Evolutionary conservation across 2,888 invertebrate species (phyloP), one percentile per base, ranked within the genome.

Genomic region (Drosophila colorata): DNA sequence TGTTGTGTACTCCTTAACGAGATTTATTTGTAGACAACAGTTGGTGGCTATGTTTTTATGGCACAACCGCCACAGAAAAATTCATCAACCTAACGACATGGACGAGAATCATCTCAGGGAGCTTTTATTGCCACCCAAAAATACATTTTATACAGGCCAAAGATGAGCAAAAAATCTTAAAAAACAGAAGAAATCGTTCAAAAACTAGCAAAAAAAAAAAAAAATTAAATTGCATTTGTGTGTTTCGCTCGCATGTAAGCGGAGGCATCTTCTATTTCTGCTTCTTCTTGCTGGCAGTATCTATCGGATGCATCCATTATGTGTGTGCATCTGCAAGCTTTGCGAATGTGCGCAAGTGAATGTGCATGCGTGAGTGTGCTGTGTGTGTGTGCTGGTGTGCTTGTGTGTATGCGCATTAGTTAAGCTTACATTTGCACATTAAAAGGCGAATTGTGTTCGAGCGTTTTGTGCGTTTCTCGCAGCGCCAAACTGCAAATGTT

Each of bases 101-200:
- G 58, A 71, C 63, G 53, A 59, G 55, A 49, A 73, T 83, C 84
- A 87, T 86, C 46, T 87, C 89, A 84, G 90, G 89, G 87, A 90
- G 91, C 90, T 89, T 84, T 87, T 74, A 86, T 79, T 81, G 87
- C 90, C 84, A 86, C 88, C 91, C 91, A 90, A 90, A 91, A 90
- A 91, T 91, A 91, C 87, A 90, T 91, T 89, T 87, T 78, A 78
- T 78, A 73, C 77, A 78, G 74, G 78, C 64, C 66, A 60, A 65
- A 77, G 74, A 77, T 73, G 77, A 68, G 53, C 33, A 46, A 46
- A 49, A 70, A 69, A 57, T 33, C 13, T 33, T 33, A 0, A 13
- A 48, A 46, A 41, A 69, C 53, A 48, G 41, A 44, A 52, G 48
- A 74, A 52, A 67, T 47, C 53, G 49, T 57, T 61, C 33, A 66